phyloP scores from a whole-genome alignment of 2,113 vertebrate genomes.

The Oreotragus oreotragus region DNA sequence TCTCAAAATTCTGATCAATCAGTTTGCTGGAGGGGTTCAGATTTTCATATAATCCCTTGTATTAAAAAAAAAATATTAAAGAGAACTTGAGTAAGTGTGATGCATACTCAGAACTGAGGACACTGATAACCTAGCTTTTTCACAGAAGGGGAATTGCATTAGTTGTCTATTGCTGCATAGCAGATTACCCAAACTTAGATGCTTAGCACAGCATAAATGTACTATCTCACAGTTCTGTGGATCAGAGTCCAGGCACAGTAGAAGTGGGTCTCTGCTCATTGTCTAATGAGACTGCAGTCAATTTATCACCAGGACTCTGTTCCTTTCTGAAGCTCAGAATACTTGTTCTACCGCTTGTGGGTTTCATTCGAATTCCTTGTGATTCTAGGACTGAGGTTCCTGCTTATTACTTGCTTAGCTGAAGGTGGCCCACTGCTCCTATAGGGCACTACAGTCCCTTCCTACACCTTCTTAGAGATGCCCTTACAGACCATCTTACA shows the following conservation, averaged over 20 bases:
- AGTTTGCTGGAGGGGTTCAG: not conserved
- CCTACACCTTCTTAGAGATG: not conserved
- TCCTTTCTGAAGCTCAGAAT: not conserved
- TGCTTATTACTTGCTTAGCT: not conserved
- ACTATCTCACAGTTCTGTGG: not conserved
- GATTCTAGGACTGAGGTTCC: not conserved
- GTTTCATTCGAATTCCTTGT: not conserved
- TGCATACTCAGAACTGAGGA: not conserved
- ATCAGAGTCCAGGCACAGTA: not conserved
- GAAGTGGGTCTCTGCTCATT: not conserved
- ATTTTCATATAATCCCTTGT: not conserved
- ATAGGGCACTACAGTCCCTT: not conserved
- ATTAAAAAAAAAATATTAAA: not conserved
- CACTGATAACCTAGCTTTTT: not conserved
- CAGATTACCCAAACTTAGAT: not conserved
- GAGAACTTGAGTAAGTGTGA: not conserved
- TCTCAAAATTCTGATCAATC: not conserved
- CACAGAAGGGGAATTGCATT: not conserved
- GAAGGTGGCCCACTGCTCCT: not conserved
- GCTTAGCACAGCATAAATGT: not conserved
- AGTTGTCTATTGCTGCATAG: not conserved
- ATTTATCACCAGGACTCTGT: fast-evolving
- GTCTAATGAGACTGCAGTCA: not conserved
- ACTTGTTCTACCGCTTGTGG: not conserved
- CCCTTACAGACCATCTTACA: too few species aligned